Conservation (phyloP, 1,140 invertebrate genomes). For the Bilobella aurantiaca region DNA sequence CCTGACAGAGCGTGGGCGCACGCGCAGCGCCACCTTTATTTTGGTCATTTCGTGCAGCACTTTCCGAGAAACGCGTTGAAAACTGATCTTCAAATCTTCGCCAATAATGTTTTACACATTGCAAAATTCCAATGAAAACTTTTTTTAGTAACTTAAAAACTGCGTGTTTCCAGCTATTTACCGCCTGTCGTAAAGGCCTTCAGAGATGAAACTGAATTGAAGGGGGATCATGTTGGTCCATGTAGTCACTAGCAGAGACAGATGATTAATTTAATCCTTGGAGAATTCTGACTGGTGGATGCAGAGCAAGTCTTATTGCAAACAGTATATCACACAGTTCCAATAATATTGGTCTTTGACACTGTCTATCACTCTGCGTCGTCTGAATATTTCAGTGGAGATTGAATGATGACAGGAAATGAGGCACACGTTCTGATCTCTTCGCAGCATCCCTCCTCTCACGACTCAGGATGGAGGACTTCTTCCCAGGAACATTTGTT, state of each 20-base stretch:
- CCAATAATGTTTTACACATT: too few relatives aligned
- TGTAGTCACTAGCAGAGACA: background rate
- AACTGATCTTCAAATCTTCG: too few relatives aligned
- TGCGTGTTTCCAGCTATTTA: too few relatives aligned
- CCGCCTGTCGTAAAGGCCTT: background rate
- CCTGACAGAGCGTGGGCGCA: conserved; percentile 46
- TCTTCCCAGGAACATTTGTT: too few relatives aligned
- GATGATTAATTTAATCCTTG: background rate
- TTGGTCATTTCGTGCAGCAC: conserved; percentile 43
- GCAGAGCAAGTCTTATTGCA: background rate
- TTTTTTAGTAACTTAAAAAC: too few relatives aligned
- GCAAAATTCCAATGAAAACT: too few relatives aligned
- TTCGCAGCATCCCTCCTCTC: too few relatives aligned
- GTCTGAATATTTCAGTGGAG: background rate
- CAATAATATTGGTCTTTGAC: background rate
- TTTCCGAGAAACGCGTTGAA: background rate
- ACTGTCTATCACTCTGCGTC: background rate
- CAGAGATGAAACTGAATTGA: background rate
- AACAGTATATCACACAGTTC: background rate
- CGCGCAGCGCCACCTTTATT: conserved; percentile 48
- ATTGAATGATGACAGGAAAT: conserved; percentile 2
- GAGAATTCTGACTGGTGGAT: background rate
- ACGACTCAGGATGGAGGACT: too few relatives aligned
- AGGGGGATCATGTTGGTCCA: background rate
- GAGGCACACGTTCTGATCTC: background rate